Percentiles rank a stretch among this genome's conserved stretches.
Conservation (phyloP, 2,797 vertebrate genomes). For the Acrossocheilus wenchowensis region DNA sequence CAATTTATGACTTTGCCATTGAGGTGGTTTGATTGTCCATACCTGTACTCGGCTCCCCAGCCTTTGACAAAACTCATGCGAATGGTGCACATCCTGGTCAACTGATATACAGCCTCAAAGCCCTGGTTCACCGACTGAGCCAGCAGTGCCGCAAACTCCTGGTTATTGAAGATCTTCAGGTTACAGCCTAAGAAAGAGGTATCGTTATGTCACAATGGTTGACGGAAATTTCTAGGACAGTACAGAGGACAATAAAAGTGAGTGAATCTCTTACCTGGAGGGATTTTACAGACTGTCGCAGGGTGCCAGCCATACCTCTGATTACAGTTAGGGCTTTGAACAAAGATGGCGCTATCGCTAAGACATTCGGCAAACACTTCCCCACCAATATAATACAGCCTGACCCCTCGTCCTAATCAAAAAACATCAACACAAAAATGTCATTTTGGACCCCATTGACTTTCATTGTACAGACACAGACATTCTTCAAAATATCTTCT, state of each 20-base stretch:
- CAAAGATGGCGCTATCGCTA: slow-evolving; percentile 98
- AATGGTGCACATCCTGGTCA: slow-evolving; percentile 99
- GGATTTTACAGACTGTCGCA: slow-evolving; percentile 98
- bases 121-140: slow-evolving; percentile 99
- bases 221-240: not conserved
- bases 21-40: slow-evolving; percentile 28
- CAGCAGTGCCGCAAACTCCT: slow-evolving; percentile 97
- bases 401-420: slow-evolving; percentile 89
- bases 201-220: not conserved
- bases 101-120: slow-evolving; percentile 97
- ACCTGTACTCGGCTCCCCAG: slow-evolving; percentile 99
- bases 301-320: slow-evolving; percentile 99
- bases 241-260: not conserved
- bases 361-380: slow-evolving; percentile 99
- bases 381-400: slow-evolving; percentile 97
- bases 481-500: not conserved
- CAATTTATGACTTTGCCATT: not conserved
- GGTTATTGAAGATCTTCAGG: slow-evolving; percentile 98
- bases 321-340: slow-evolving; percentile 98
- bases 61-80: slow-evolving; percentile 99
- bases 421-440: not conserved
- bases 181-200: slow-evolving; percentile 85
- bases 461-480: not conserved
- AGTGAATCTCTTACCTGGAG: slow-evolving; percentile 83
- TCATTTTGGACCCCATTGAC: not conserved